Evolutionary conservation across 2,113 vertebrate species (phyloP).

Genomic region (Corythoichthys intestinalis): DNA sequence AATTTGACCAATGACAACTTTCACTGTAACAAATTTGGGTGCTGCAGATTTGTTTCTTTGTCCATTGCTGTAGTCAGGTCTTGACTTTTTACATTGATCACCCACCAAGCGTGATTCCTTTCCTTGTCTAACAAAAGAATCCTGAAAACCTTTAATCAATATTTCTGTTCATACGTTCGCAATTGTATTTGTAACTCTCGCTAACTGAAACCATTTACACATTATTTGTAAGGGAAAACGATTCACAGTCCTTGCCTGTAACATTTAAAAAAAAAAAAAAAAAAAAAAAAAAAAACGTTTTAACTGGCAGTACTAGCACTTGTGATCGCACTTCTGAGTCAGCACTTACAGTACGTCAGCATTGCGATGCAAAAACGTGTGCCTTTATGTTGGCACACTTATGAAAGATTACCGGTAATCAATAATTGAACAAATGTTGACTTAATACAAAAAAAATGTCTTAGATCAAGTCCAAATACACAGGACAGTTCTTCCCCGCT

Average conservation of each 20-base stretch:
- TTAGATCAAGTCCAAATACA: no score
- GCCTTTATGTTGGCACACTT: not conserved
- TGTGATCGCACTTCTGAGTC: not conserved
- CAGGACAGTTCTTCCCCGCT: no score
- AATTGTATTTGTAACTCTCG: not conserved
- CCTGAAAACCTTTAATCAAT: not conserved
- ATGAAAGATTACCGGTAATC: not conserved
- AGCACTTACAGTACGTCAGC: not conserved
- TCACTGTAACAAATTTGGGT: not conserved
- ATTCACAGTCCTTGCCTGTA: not conserved
- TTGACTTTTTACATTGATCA: not conserved
- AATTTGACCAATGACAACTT: no score
- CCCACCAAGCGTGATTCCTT: not conserved
- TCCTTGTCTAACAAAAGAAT: not conserved
- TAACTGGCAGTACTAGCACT: not conserved
- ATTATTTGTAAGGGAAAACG: not conserved
- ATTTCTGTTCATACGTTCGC: not conserved
- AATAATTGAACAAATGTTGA: no score
- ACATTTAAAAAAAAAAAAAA: no score
- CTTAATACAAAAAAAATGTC: no score
- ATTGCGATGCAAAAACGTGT: not conserved
- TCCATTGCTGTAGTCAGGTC: not conserved
- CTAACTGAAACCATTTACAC: not conserved
- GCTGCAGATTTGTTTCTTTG: not conserved
- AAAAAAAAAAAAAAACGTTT: not conserved